phyloP scores from a whole-genome alignment of 2,888 invertebrate genomes.

The Pseudococcus longispinus region DNA sequence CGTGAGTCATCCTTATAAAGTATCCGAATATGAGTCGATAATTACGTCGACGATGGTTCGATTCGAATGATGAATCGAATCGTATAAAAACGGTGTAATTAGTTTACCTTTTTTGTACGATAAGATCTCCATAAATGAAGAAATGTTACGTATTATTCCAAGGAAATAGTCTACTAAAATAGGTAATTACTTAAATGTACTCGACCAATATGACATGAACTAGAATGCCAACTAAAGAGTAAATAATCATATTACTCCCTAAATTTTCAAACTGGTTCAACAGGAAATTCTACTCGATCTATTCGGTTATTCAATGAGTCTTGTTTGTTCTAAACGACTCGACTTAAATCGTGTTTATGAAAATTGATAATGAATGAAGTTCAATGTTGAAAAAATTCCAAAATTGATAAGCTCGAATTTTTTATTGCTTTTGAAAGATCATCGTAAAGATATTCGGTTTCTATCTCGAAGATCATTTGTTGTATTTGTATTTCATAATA shows the following conservation, averaged over 20 bases:
- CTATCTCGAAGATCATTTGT: too few relatives aligned
- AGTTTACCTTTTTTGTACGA: not conserved
- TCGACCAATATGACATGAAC: not conserved
- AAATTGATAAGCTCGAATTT: not conserved
- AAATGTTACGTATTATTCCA: not conserved
- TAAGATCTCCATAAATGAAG: not conserved
- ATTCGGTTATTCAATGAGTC: not conserved
- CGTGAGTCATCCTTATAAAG: not conserved
- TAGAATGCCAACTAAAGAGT: not conserved
- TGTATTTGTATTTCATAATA: too few relatives aligned
- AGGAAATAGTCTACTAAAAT: not conserved
- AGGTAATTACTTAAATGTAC: not conserved
- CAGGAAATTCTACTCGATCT: not conserved
- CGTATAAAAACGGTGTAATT: not conserved
- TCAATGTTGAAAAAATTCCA: not conserved
- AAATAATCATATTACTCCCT: not conserved
- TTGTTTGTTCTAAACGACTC: not conserved
- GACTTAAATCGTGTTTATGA: not conserved
- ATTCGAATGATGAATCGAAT: not conserved
- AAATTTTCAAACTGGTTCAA: not conserved
- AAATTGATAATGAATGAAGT: not conserved
- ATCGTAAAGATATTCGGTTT: not conserved
- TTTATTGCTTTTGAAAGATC: not conserved
- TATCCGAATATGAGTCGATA: not conserved
- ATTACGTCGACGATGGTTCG: not conserved